Percentiles rank a stretch among this genome's conserved stretches.
phyloP scores from a whole-genome alignment of 2,888 invertebrate genomes.

The Suillia variegata region DNA sequence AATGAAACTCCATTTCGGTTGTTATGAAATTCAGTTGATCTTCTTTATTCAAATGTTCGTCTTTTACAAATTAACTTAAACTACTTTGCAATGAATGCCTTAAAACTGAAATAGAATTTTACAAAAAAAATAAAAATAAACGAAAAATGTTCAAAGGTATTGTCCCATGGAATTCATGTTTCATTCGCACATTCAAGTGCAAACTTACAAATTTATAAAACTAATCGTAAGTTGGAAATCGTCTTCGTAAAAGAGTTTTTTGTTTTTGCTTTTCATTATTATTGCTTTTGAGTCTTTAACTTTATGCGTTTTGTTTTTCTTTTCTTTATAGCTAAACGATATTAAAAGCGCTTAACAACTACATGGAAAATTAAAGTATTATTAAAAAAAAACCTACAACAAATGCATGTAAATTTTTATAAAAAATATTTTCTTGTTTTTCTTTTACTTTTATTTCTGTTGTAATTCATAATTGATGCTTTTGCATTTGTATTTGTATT shows the following conservation, averaged over 20 bases:
- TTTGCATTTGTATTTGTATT: too few species aligned
- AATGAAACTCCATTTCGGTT: constrained; percentile 7
- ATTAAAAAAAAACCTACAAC: neutral
- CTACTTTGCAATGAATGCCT: neutral
- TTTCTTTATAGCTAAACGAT: neutral
- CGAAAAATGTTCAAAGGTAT: constrained; percentile 14
- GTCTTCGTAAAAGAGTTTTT: neutral
- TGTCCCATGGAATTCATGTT: too few species aligned
- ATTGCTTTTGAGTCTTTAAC: constrained; percentile 55
- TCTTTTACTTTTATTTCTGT: constrained; percentile 21
- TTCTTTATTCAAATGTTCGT: constrained; percentile 46
- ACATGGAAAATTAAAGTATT: too few species aligned
- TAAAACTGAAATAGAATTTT: neutral
- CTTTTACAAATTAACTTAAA: constrained; percentile 33
- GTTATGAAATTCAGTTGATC: constrained; percentile 34
- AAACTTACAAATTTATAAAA: constrained; percentile 2
- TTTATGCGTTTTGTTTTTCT: constrained; percentile 24
- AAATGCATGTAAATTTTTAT: constrained; percentile 15
- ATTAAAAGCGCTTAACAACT: neutral
- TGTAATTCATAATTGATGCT: constrained; percentile 19
- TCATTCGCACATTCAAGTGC: too few species aligned
- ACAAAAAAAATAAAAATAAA: constrained; percentile 19
- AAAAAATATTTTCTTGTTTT: constrained; percentile 21
- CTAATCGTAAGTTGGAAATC: constrained; percentile 22
- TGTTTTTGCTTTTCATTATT: constrained; percentile 26